phyloP scores from a whole-genome alignment of 2,888 invertebrate genomes.

The Himalopsyche tibetana region DNA sequence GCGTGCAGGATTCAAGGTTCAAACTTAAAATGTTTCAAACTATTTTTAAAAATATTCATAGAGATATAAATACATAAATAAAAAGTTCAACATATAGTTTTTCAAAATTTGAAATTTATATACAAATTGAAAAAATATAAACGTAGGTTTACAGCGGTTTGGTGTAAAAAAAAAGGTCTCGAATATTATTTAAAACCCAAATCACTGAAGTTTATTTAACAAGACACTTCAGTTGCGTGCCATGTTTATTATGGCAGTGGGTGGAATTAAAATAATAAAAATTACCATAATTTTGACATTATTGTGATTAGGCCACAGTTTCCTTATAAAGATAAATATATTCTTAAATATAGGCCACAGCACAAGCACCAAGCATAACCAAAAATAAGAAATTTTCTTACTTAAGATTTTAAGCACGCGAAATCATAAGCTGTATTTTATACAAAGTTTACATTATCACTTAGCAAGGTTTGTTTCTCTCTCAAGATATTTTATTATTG shows the following conservation, averaged over 20 bases:
- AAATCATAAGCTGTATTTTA: constrained; percentile 34
- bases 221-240: background rate
- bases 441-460: constrained; percentile 26
- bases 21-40: too few species aligned
- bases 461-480: constrained; percentile 15
- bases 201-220: constrained; percentile 31
- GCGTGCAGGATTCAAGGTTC: too few species aligned
- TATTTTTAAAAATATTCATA: too few species aligned
- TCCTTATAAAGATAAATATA: constrained; percentile 19
- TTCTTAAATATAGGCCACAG: background rate
- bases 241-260: constrained; percentile 17
- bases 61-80: too few species aligned
- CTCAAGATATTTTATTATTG: background rate
- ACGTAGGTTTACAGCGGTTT: too few species aligned
- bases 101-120: too few species aligned
- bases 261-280: constrained; percentile 9
- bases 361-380: background rate
- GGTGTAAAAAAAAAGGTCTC: background rate
- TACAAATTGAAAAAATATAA: too few species aligned
- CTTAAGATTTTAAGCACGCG: background rate
- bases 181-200: background rate
- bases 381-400: constrained; percentile 15
- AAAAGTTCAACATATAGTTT: too few species aligned
- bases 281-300: constrained; percentile 34
- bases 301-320: constrained; percentile 30